phyloP scores from a whole-genome alignment of 2,888 invertebrate genomes.

The Drosophila anceps region DNA sequence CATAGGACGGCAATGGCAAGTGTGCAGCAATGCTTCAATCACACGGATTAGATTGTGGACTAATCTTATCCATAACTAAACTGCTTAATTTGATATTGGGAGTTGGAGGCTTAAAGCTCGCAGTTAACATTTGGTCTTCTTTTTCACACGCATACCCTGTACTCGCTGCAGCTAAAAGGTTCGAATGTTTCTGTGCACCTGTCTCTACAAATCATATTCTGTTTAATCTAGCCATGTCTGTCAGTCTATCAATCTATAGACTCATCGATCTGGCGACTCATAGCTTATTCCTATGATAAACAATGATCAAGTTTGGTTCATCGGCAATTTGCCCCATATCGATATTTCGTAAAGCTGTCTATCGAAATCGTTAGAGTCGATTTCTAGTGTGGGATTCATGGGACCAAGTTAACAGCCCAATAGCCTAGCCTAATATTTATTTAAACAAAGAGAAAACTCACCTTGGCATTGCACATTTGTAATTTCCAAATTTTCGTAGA shows the following conservation, averaged over 20 bases:
- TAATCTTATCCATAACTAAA: slow-evolving; percentile 63
- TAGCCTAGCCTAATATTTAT: neutral
- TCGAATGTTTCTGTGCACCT: neutral
- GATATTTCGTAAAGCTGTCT: neutral
- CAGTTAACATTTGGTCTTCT: slow-evolving; percentile 2
- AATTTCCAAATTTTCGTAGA: slow-evolving; percentile 85
- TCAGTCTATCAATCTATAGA: neutral
- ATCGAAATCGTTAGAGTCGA: neutral
- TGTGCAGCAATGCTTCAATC: slow-evolving; percentile 26
- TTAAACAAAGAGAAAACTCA: slow-evolving; percentile 54
- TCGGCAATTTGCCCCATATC: neutral
- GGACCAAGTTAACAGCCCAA: no score
- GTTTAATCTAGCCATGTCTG: neutral
- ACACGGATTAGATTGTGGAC: slow-evolving; percentile 65
- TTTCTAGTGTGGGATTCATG: neutral
- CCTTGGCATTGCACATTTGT: slow-evolving; percentile 85
- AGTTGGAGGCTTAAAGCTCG: neutral
- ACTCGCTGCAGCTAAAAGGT: no score
- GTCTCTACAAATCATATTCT: neutral
- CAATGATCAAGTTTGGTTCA: neutral
- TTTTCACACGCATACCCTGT: neutral
- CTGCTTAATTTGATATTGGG: neutral
- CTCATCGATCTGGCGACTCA: neutral
- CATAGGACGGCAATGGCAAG: slow-evolving; percentile 16
- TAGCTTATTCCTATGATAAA: neutral